phyloP scores from a whole-genome alignment of 2,888 invertebrate genomes.

The Trypoxylon attenuatum region DNA sequence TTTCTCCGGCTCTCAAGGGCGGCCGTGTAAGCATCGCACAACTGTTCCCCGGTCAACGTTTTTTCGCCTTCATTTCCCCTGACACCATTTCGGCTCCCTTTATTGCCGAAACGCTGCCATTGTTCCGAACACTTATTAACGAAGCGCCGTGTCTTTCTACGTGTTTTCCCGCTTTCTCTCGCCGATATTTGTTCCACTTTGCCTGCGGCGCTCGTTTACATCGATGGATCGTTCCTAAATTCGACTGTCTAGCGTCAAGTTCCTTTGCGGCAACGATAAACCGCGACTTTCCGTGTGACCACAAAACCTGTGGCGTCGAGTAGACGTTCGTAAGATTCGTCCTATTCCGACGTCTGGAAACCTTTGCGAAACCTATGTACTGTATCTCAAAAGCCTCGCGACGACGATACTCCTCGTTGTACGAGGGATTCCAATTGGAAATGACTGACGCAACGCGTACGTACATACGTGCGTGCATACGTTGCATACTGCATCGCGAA shows the following conservation, averaged over 20 bases:
- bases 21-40: no score
- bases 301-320: no score
- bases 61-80: background rate
- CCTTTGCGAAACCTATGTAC: no score
- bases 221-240: conserved; percentile 19
- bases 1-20: no score
- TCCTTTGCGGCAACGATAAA: background rate
- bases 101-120: no score
- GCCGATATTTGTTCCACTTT: conserved; percentile 14
- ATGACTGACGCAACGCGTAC: conserved; percentile 28
- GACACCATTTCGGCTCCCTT: background rate
- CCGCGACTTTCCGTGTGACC: no score
- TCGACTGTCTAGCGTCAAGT: no score
- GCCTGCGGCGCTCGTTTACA: conserved; percentile 25
- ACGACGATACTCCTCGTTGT: conserved; percentile 27
- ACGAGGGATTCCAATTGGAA: conserved; percentile 30
- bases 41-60: no score
- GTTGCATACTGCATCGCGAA: conserved; percentile 28
- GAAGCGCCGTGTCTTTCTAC: conserved; percentile 3
- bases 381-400: conserved; percentile 9
- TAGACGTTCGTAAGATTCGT: no score
- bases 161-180: conserved; percentile 33
- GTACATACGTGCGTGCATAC: no score
- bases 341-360: background rate
- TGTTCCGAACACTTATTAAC: conserved; percentile 4